Conservation (phyloP, 2,113 vertebrate genomes). For the Stercorarius parasiticus region DNA sequence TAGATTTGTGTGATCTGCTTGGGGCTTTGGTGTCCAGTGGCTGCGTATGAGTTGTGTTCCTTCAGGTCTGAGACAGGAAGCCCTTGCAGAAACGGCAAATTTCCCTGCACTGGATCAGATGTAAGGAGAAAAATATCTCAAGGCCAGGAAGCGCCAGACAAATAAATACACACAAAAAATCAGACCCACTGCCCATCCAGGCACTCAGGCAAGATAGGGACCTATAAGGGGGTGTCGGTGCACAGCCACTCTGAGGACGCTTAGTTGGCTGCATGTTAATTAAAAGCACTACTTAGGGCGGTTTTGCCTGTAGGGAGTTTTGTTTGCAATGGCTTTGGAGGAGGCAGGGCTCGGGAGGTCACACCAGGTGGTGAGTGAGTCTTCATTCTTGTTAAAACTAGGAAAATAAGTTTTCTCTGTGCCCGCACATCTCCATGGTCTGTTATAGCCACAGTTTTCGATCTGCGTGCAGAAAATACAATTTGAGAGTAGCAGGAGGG, state of each 20-base stretch:
- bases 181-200: not conserved
- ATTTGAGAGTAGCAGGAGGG: not conserved
- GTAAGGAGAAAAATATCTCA: not conserved
- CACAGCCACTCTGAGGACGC: not conserved
- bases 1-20: accelerated
- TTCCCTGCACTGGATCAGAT: not conserved
- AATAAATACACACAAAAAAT: not conserved
- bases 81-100: not conserved
- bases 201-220: not conserved
- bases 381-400: not conserved
- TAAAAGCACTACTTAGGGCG: not conserved
- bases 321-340: not conserved
- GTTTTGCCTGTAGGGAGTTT: not conserved
- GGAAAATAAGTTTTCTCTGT: not conserved
- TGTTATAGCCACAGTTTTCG: accelerated
- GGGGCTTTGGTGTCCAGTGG: not conserved
- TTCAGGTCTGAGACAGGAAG: not conserved
- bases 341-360: not conserved
- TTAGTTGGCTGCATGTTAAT: not conserved
- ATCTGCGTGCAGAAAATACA: not conserved
- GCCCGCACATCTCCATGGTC: accelerated
- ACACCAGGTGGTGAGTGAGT: accelerated
- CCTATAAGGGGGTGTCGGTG: not conserved
- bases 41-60: not conserved
- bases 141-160: not conserved